Conservation (phyloP, 2,888 invertebrate species). For the Trypoxylon attenuatum region DNA sequence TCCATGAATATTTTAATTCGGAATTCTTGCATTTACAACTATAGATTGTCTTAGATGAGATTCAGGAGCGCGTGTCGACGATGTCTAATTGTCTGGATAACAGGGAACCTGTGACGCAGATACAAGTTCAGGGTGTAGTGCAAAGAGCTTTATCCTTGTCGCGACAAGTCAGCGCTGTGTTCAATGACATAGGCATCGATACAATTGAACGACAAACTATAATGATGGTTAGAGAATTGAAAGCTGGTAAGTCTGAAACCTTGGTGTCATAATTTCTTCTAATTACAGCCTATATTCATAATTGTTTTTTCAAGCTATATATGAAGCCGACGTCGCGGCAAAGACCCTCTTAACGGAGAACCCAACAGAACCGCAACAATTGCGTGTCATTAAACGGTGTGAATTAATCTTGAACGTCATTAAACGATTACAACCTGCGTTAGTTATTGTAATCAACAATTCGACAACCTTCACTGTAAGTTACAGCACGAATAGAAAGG, state of each 20-base stretch:
- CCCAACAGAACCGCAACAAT: conserved; percentile 68
- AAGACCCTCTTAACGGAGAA: conserved; percentile 64
- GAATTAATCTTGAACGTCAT: conserved; percentile 69
- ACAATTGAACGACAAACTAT: conserved; percentile 67
- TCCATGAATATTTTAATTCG: not conserved
- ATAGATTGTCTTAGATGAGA: conserved; percentile 68
- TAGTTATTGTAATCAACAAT: conserved; percentile 64
- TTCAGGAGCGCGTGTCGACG: conserved; percentile 62
- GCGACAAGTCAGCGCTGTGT: conserved; percentile 65
- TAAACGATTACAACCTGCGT: conserved; percentile 65
- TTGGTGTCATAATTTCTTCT: too few species aligned
- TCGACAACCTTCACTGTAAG: conserved; percentile 56
- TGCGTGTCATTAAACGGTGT: conserved; percentile 71
- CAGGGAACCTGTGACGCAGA: conserved; percentile 61
- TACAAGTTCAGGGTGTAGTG: conserved; percentile 65
- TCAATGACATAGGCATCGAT: conserved; percentile 68
- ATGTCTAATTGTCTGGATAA: conserved; percentile 68
- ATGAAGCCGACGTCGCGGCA: conserved; percentile 66
- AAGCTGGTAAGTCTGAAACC: conserved; percentile 69
- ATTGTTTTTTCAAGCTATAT: conserved; percentile 60
- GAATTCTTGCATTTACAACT: conserved; percentile 6
- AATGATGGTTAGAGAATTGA: conserved; percentile 69
- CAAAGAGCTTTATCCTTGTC: conserved; percentile 66
- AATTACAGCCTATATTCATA: too few species aligned
- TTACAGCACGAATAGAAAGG: conserved; percentile 53